Evolutionary conservation across 2,888 invertebrate species (phyloP).

Genomic region (Scaptodrosophila latifasciaeformis): DNA sequence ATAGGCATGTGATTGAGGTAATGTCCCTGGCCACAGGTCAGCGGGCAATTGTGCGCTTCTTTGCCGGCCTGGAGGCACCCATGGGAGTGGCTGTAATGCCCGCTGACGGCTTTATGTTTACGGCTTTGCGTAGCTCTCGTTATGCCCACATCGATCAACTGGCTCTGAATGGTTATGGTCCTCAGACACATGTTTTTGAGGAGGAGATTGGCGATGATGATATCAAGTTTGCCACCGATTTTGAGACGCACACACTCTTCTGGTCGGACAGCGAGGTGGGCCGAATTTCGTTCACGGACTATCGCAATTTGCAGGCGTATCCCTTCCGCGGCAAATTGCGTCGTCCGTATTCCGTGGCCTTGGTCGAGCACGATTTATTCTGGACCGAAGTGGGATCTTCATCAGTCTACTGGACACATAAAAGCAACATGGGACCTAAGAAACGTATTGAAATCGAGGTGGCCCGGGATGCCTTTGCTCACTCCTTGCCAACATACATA

Average conservation of each 20-base stretch:
- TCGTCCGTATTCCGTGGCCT: constrained; percentile 78
- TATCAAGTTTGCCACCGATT: constrained; percentile 73
- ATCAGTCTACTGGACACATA: constrained; percentile 79
- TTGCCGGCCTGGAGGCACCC: constrained; percentile 79
- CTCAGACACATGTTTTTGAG: constrained; percentile 71
- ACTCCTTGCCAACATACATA: constrained; percentile 47
- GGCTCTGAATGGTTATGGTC: constrained; percentile 80
- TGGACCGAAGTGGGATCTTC: constrained; percentile 80
- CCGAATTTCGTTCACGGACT: constrained; percentile 80
- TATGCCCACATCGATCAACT: constrained; percentile 81
- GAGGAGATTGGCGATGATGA: constrained; percentile 71
- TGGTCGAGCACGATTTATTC: constrained; percentile 81
- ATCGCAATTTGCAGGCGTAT: constrained; percentile 77
- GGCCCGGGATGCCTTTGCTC: constrained; percentile 37
- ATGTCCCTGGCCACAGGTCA: constrained; percentile 79
- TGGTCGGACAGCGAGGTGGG: constrained; percentile 82
- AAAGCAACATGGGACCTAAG: constrained; percentile 71
- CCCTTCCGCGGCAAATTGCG: constrained; percentile 75
- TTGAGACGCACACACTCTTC: constrained; percentile 78
- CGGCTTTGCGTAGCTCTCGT: constrained; percentile 77
- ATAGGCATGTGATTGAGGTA: constrained; percentile 80
- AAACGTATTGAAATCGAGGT: constrained; percentile 69
- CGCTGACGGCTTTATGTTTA: constrained; percentile 77
- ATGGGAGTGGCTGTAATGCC: constrained; percentile 81
- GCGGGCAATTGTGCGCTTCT: constrained; percentile 79